Conservation (phyloP, 2,888 invertebrate species). For the Diadegma fenestrale region DNA sequence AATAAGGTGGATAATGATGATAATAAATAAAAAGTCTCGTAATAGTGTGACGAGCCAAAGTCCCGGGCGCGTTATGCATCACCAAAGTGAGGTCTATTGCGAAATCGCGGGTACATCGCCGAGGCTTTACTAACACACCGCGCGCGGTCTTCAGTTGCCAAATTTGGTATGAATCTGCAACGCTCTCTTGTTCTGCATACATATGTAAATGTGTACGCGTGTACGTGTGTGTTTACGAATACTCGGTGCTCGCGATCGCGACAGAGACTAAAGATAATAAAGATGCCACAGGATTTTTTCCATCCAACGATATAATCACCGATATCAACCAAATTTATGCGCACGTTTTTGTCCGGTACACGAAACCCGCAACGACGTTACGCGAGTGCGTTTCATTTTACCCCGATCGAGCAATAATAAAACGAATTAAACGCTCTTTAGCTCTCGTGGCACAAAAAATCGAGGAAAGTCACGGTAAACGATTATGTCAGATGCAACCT, state of each 20-base stretch:
- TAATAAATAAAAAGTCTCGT: conserved; percentile 26
- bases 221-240: conserved; percentile 2
- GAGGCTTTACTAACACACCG: not conserved
- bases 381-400: conserved; percentile 22
- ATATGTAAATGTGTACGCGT: not conserved
- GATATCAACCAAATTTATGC: conserved; percentile 41
- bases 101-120: conserved; percentile 54
- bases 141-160: conserved; percentile 62
- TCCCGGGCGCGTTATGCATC: conserved; percentile 59
- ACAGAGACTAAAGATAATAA: conserved; percentile 49
- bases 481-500: not conserved
- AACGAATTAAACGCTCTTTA: not conserved
- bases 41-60: conserved; percentile 40
- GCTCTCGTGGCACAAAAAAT: not conserved
- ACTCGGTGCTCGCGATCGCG: not conserved
- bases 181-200: conserved; percentile 3
- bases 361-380: conserved; percentile 19
- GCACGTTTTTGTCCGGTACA: not conserved
- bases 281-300: conserved; percentile 41
- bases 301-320: conserved; percentile 44
- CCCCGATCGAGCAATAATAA: conserved; percentile 33
- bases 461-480: not conserved
- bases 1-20: conserved; percentile 1
- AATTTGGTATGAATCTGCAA: conserved; percentile 66
- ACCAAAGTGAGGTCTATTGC: conserved; percentile 41